Conservation (phyloP, 1,140 invertebrate genomes). For the Pissodes strobi region DNA sequence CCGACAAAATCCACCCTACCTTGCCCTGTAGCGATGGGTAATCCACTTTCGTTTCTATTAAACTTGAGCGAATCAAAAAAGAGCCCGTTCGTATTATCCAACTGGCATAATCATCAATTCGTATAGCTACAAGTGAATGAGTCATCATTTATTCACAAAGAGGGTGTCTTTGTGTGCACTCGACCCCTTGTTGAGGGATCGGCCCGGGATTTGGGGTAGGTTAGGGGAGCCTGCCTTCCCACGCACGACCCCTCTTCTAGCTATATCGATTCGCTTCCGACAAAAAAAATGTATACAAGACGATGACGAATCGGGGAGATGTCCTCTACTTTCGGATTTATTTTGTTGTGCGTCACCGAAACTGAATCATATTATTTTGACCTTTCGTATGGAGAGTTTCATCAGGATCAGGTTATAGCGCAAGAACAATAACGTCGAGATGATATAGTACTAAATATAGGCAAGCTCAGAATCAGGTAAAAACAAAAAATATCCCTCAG, state of each 20-base stretch:
- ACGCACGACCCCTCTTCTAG: constrained; percentile 8
- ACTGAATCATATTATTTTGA: no score
- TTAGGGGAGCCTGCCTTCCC: constrained; percentile 3
- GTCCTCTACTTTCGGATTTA: no score
- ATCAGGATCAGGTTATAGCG: no score
- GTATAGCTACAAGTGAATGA: constrained; percentile 14
- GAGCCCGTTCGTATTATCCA: constrained; percentile 6
- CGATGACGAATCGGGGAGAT: no score
- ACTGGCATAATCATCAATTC: constrained; percentile 1
- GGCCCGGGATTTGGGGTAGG: constrained; percentile 17
- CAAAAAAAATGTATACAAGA: constrained; percentile 9
- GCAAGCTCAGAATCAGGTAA: no score
- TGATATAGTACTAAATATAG: no score
- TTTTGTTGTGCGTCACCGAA: no score
- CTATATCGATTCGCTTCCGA: constrained; percentile 9
- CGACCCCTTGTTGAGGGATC: background rate
- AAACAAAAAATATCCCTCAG: no score
- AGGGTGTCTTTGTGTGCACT: constrained; percentile 6
- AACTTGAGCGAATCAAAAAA: constrained; percentile 13
- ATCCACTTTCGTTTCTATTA: constrained; percentile 9
- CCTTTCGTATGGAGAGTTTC: no score
- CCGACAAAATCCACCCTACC: no score
- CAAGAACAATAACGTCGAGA: no score
- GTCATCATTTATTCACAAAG: constrained; percentile 9
- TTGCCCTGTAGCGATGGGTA: background rate